phyloP scores from a whole-genome alignment of 2,888 invertebrate genomes.

The Chalcis sispes region DNA sequence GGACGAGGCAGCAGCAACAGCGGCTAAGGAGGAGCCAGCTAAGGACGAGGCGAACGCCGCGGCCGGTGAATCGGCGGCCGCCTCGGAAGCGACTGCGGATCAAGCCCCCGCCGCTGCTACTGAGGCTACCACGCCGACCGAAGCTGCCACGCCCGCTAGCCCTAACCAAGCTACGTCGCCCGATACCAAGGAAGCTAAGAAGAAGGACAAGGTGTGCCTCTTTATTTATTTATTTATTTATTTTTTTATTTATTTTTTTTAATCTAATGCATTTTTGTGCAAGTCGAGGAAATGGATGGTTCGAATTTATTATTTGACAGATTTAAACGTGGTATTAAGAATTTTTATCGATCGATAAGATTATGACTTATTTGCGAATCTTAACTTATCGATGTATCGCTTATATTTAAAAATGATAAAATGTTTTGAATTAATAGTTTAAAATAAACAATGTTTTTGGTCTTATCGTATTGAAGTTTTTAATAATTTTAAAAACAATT shows the following conservation, averaged over 20 bases:
- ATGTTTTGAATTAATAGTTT: too few relatives aligned
- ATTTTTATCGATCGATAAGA: too few relatives aligned
- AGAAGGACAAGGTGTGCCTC: slow-evolving; percentile 69
- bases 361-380: too few relatives aligned
- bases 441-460: too few relatives aligned
- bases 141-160: slow-evolving; percentile 63
- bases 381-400: too few relatives aligned
- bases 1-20: slow-evolving; percentile 59
- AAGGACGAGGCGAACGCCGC: slow-evolving; percentile 27
- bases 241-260: neutral
- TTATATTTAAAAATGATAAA: too few relatives aligned
- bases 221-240: neutral
- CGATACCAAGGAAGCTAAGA: slow-evolving; percentile 73
- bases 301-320: too few relatives aligned
- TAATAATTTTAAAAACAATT: too few relatives aligned
- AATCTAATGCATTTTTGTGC: neutral
- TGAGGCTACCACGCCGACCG: slow-evolving; percentile 73
- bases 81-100: slow-evolving; percentile 17
- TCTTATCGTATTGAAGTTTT: too few relatives aligned
- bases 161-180: slow-evolving; percentile 67
- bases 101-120: slow-evolving; percentile 55
- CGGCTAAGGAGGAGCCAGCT: slow-evolving; percentile 62
- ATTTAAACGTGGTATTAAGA: too few relatives aligned
- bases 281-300: too few relatives aligned
- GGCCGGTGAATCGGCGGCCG: slow-evolving; percentile 6